These are phyloP conservation scores for Mya arenaria DNA, from an alignment of 1,140 invertebrate genomes.

Conservation along the genomic window DNA sequence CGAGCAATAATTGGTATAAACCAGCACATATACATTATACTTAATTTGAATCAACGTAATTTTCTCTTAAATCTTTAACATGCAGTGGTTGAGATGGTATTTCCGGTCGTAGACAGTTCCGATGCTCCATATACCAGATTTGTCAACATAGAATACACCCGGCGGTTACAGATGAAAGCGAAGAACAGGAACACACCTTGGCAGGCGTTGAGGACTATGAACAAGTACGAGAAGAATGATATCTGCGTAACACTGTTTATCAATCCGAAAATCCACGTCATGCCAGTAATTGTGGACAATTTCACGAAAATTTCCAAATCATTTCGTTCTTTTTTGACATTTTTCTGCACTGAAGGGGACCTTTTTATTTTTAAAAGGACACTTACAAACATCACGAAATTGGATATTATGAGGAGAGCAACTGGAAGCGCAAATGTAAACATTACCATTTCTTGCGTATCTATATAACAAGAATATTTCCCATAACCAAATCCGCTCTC, in stretches of 20 bases:
- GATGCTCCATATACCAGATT: no score
- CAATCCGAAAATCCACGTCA: constrained; percentile 45
- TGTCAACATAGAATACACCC: no score
- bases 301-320: constrained; percentile 37
- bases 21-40: no score
- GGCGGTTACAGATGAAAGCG: constrained; percentile 26
- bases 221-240: neutral
- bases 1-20: no score
- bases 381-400: constrained; percentile 19
- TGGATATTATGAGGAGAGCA: constrained; percentile 10
- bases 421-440: constrained; percentile 32
- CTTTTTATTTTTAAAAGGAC: constrained; percentile 13
- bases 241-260: neutral
- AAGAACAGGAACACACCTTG: constrained; percentile 32
- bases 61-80: no score
- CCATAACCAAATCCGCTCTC: constrained; percentile 27
- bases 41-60: no score
- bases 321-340: constrained; percentile 24
- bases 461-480: constrained; percentile 35
- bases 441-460: neutral
- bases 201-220: constrained; percentile 31
- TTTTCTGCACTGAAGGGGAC: neutral
- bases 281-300: constrained; percentile 33
- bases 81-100: no score
- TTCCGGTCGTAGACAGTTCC: no score